Conservation (phyloP, 2,113 vertebrate species). For the Bubalus kerabau region DNA sequence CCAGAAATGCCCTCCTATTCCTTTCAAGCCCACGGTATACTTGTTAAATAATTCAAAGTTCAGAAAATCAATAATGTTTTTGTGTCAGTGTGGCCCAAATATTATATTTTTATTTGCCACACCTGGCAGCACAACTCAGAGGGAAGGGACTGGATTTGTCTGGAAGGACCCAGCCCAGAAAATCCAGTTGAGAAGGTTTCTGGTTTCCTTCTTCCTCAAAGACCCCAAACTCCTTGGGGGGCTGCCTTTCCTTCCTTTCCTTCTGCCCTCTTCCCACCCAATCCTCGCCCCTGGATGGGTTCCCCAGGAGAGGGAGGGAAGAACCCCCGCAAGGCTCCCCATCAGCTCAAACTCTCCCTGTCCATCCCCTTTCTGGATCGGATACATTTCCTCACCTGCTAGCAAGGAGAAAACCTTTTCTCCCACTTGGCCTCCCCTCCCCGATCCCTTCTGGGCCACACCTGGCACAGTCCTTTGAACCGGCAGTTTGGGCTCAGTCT, state of each 20-base stretch:
- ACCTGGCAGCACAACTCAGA: too few species aligned
- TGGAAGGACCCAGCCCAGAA: background rate
- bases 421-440: background rate
- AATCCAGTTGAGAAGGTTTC: fast-evolving
- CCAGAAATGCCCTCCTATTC: background rate
- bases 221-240: background rate
- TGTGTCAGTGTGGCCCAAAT: background rate
- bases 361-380: fast-evolving
- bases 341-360: background rate
- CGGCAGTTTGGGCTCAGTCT: background rate
- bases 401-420: background rate
- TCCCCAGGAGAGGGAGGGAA: background rate
- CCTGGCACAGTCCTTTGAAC: background rate
- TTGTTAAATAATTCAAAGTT: background rate
- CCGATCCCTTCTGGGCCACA: background rate
- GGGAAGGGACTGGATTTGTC: background rate
- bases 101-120: background rate
- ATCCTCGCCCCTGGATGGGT: fast-evolving
- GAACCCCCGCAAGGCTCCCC: background rate
- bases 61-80: background rate
- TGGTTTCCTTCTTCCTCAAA: background rate
- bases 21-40: background rate
- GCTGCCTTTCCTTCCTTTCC: background rate
- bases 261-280: background rate
- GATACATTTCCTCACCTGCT: background rate